A percentile compares a stretch with the other conserved stretches of the same genome.
phyloP scores from a whole-genome alignment of 2,797 vertebrate species.

The Cyclura pinguis region DNA sequence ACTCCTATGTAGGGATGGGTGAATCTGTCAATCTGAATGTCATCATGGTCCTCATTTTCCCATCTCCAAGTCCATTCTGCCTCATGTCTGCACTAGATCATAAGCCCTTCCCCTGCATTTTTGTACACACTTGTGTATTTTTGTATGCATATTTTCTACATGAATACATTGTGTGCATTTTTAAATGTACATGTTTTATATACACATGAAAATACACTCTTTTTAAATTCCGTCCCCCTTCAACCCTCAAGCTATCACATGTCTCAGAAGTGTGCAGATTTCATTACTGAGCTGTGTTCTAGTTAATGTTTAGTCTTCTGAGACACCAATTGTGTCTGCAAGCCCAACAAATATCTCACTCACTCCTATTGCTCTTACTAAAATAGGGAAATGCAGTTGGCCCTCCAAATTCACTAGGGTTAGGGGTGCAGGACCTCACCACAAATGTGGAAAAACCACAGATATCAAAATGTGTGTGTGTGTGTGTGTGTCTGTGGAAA shows the following conservation, averaged over 20 bases:
- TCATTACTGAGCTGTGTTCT: neutral
- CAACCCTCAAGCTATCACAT: too few species aligned
- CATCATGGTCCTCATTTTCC: neutral
- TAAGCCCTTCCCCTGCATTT: neutral
- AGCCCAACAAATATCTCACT: neutral
- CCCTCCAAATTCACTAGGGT: too few species aligned
- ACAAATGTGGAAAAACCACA: too few species aligned
- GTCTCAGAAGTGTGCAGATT: neutral
- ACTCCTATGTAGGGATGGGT: neutral
- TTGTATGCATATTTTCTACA: neutral
- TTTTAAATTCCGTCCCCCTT: too few species aligned
- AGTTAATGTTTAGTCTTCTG: neutral
- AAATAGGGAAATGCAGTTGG: neutral
- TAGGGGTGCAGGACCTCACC: too few species aligned
- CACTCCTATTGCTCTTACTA: neutral
- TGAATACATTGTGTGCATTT: neutral
- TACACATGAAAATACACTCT: too few species aligned
- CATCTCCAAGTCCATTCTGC: neutral
- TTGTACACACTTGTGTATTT: too few species aligned
- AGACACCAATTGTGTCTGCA: neutral
- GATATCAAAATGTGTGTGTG: too few species aligned
- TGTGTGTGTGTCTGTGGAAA: too few species aligned
- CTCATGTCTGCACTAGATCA: neutral
- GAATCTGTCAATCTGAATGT: neutral
- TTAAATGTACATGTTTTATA: neutral